phyloP scores from a whole-genome alignment of 2,797 vertebrate genomes.

The Tapera naevia region DNA sequence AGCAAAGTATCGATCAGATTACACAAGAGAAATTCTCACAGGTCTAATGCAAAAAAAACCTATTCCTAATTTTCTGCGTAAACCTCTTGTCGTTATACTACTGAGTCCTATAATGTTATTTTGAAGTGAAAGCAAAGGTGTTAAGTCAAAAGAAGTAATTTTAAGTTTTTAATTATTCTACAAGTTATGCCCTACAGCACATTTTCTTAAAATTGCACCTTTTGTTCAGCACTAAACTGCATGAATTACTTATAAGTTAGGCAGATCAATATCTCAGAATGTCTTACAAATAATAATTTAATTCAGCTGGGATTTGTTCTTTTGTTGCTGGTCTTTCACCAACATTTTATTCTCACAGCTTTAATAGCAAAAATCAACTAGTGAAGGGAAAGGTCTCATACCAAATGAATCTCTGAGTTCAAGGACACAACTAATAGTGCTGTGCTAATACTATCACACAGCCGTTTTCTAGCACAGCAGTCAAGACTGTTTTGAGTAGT shows the following conservation, averaged over 20 bases:
- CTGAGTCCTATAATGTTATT: neutral
- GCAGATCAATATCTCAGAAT: slow-evolving; percentile 77
- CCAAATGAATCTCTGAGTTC: neutral
- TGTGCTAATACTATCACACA: rapidly evolving
- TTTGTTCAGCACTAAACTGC: slow-evolving; percentile 40
- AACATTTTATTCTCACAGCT: slow-evolving; percentile 33
- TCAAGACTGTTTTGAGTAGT: neutral
- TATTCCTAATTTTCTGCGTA: neutral
- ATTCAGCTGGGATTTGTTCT: slow-evolving; percentile 56
- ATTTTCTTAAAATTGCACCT: slow-evolving; percentile 51
- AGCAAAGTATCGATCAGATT: neutral
- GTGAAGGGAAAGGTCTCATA: neutral
- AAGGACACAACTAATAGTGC: neutral
- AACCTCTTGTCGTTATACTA: neutral
- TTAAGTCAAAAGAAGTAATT: slow-evolving; percentile 44
- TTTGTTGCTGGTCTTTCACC: slow-evolving; percentile 51
- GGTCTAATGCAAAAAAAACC: neutral
- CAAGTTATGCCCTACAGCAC: slow-evolving; percentile 29
- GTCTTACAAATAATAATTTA: slow-evolving; percentile 70
- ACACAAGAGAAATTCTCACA: neutral
- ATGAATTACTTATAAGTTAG: slow-evolving; percentile 68
- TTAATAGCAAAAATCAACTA: slow-evolving; percentile 36
- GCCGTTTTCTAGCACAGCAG: neutral
- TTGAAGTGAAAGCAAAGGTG: slow-evolving; percentile 8
- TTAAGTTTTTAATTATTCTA: slow-evolving; percentile 64